These are phyloP conservation scores for Oscheius sp. DNA, from an alignment of 1,140 invertebrate genomes.

Conservation along the genomic window DNA sequence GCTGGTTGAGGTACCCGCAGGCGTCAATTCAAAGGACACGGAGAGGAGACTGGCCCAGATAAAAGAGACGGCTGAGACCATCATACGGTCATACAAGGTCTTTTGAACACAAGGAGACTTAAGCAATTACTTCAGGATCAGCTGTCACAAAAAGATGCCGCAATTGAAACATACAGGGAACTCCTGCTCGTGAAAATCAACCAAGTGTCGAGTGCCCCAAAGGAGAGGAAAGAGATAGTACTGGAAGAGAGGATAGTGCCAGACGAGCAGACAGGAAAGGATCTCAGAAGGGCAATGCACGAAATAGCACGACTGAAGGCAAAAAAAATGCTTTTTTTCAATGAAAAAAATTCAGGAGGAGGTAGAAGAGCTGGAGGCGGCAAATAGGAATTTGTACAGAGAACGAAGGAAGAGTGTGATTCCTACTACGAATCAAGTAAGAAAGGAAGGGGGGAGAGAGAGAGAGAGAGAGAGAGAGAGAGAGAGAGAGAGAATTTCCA, in stretches of 20 bases:
- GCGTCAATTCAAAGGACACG: constrained; percentile 33
- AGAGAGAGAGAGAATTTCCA: constrained; percentile 1
- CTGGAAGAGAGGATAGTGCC: constrained; percentile 5
- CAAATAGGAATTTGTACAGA: neutral
- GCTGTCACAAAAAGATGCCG: constrained; percentile 28
- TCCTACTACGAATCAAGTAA: neutral
- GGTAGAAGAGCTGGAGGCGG: neutral
- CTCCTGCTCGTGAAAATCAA: constrained; percentile 25
- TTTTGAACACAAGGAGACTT: neutral
- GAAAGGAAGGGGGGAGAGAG: neutral
- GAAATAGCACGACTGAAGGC: constrained; percentile 11
- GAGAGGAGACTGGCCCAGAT: constrained; percentile 35
- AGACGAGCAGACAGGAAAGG: constrained; percentile 14
- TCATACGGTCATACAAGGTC: constrained; percentile 28
- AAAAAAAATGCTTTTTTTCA: neutral
- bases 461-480: neutral
- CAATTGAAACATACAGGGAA: constrained; percentile 33
- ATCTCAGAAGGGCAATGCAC: neutral
- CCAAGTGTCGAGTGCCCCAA: neutral
- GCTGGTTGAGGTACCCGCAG: constrained; percentile 20
- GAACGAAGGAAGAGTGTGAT: neutral
- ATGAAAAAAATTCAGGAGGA: neutral
- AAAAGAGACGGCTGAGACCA: constrained; percentile 28
- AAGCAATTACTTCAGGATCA: constrained; percentile 25
- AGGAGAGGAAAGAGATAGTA: neutral